Evolutionary conservation across 2,113 vertebrate species (phyloP).

Genomic region (Leiothrix lutea): DNA sequence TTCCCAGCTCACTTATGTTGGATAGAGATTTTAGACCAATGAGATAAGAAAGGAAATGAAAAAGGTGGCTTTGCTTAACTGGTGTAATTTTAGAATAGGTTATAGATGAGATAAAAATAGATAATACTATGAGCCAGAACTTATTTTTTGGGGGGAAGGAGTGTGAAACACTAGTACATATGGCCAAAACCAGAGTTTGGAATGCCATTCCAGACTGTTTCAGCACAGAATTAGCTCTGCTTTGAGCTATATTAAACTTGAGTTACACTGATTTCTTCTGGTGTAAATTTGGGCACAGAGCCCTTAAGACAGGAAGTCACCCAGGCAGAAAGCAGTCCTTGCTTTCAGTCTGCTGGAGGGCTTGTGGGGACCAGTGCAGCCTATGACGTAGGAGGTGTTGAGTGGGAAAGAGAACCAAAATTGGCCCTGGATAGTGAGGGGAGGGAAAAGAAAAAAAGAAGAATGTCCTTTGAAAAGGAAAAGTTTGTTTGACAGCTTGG

Average conservation of each 20-base stretch:
- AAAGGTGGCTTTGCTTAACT: not conserved
- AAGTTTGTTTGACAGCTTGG: conserved; percentile 38
- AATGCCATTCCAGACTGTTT: not conserved
- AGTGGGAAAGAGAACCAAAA: conserved; percentile 3
- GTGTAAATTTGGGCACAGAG: conserved; percentile 18
- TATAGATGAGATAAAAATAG: conserved; percentile 20
- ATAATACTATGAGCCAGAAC: not conserved
- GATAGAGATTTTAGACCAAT: not conserved
- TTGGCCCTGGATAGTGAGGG: not conserved
- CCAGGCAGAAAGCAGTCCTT: not conserved
- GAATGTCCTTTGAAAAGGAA: not conserved
- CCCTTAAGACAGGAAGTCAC: conserved; percentile 17
- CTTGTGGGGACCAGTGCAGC: not conserved
- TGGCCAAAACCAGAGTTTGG: not conserved
- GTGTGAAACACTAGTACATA: not conserved
- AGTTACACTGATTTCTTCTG: not conserved
- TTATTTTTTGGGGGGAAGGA: not conserved
- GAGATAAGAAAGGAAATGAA: not conserved
- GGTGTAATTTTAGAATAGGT: not conserved
- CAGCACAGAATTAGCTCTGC: conserved; percentile 13
- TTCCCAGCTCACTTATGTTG: not conserved
- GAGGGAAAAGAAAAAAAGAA: not conserved
- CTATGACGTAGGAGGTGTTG: not conserved
- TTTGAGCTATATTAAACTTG: conserved; percentile 45
- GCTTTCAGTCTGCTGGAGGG: conserved; percentile 18